phyloP scores from a whole-genome alignment of 2,888 invertebrate species.

The Chrysotoxum bicinctum region DNA sequence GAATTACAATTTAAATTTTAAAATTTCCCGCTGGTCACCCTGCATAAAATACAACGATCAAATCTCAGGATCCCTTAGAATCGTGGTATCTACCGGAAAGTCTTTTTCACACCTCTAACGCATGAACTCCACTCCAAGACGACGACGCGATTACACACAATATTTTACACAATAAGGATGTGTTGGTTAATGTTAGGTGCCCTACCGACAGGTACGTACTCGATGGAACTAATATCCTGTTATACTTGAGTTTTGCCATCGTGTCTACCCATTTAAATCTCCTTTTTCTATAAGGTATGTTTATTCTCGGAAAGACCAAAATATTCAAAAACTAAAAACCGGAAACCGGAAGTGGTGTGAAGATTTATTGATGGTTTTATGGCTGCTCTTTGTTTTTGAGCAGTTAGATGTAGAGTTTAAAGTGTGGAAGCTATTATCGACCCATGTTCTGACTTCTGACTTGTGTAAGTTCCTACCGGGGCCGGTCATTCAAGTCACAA shows the following conservation, averaged over 20 bases:
- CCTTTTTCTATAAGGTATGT: conserved; percentile 27
- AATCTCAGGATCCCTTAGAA: neutral
- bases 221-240: conserved; percentile 1
- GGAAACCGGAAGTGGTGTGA: conserved; percentile 54
- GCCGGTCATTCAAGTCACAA: conserved; percentile 3
- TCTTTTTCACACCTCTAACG: neutral
- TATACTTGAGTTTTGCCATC: conserved; percentile 51
- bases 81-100: neutral
- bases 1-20: no score
- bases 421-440: conserved; percentile 32
- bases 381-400: conserved; percentile 65
- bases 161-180: neutral
- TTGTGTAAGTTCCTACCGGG: conserved; percentile 1
- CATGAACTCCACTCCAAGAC: neutral
- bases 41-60: no score
- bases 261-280: conserved; percentile 55
- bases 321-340: conserved; percentile 23
- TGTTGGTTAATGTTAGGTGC: conserved; percentile 2
- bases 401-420: conserved; percentile 12
- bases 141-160: neutral
- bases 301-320: conserved; percentile 2
- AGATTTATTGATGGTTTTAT: conserved; percentile 69
- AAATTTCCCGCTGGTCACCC: no score
- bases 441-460: neutral
- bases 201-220: neutral